Conservation (phyloP, 2,797 vertebrate genomes). For the Fundulus diaphanus region DNA sequence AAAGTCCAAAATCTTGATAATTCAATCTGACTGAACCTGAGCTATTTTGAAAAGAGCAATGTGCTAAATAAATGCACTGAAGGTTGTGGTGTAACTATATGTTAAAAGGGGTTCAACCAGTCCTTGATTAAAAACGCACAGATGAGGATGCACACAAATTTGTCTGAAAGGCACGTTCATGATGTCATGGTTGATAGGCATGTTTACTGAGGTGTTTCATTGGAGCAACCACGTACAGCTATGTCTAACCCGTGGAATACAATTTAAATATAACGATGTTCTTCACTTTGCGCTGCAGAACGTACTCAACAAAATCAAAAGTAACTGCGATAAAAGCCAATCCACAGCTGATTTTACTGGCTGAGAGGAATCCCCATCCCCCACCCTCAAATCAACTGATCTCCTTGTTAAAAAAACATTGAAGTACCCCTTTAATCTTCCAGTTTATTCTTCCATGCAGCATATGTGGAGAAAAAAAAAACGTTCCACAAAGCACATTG, state of each 20-base stretch:
- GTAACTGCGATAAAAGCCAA: neutral
- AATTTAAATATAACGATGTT: neutral
- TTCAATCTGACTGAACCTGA: too few relatives aligned
- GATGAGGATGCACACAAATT: neutral
- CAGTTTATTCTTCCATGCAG: conserved; percentile 27
- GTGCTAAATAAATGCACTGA: neutral
- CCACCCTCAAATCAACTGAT: neutral
- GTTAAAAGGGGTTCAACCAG: neutral
- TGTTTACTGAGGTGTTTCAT: neutral
- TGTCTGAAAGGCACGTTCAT: neutral
- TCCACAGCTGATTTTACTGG: conserved; percentile 2
- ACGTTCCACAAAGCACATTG: conserved; percentile 28
- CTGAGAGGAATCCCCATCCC: neutral
- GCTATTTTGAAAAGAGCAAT: too few relatives aligned
- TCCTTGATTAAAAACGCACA: neutral
- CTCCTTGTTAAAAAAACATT: conserved; percentile 1
- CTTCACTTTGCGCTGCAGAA: neutral
- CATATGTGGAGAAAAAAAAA: conserved; percentile 19
- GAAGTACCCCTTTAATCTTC: conserved; percentile 32
- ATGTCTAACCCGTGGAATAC: neutral
- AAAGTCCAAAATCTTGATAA: neutral
- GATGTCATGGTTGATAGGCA: neutral
- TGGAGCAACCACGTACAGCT: neutral
- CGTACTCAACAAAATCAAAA: neutral
- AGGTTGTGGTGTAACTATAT: neutral